Conservation (phyloP, 2,113 vertebrate species). For the Ovis canadensis region DNA sequence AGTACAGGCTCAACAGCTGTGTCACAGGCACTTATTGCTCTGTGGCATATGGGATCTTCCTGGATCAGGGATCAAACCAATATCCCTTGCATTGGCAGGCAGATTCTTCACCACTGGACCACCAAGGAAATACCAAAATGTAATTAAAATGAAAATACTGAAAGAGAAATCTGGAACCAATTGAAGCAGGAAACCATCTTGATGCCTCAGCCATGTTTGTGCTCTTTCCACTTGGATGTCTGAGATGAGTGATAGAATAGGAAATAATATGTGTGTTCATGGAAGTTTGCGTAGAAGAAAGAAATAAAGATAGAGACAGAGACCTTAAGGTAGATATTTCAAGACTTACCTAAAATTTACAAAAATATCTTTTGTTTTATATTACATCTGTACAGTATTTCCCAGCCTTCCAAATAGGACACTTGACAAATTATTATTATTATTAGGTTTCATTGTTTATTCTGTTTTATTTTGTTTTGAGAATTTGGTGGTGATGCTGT, state of each 20-base stretch:
- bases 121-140: not conserved
- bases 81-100: not conserved
- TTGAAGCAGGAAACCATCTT: not conserved
- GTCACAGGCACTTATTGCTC: not conserved
- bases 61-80: not conserved
- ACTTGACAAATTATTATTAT: not conserved
- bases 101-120: not conserved
- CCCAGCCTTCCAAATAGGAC: not conserved
- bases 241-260: not conserved
- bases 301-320: not conserved
- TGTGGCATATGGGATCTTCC: not conserved
- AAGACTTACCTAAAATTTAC: not conserved
- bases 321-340: not conserved
- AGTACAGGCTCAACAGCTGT: not conserved
- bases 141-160: not conserved
- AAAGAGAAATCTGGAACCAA: not conserved
- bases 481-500: not conserved
- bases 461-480: not conserved
- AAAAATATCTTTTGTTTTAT: slow-evolving; percentile 31
- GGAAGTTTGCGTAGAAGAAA: not conserved
- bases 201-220: not conserved
- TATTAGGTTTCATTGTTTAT: not conserved
- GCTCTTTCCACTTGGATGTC: not conserved
- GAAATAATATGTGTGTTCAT: not conserved
- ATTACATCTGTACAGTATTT: not conserved